Base-by-base conservation (phyloP, 2,888 invertebrate species). In the Aquatica leii region DNA sequence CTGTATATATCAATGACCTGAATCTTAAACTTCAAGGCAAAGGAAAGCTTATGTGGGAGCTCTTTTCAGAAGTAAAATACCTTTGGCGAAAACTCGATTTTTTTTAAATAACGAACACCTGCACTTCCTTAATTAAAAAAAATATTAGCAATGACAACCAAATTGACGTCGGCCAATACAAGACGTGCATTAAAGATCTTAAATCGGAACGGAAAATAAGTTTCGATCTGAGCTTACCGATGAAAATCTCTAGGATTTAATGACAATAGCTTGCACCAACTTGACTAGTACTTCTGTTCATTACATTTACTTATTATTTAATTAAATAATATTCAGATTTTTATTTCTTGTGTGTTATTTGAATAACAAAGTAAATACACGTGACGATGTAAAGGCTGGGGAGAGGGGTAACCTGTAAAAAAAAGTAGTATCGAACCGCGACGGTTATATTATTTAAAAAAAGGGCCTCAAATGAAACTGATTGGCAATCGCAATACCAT, bases 31-130 rank as follows among this genome's bases (percentile, higher is more conserved):
- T 51, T 31, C 34, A 51, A 51, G 34, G 31, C 21, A 51, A 51
- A 34, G 5, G 17, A 51, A 51, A 51, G 34, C 51, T 51, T 51
- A 15, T 51, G n/a, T 51, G 31, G 35, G 35, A 51, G 21, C 51
- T 51, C 24, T 6, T 51, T 1, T 34, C 49, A 49, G 49, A 20
- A 49, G 21, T 49, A 12, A 12, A 20, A 49, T 15, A 20, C 8
- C 4, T 49, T 51, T 51, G 4, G 24, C 51, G 31, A 34, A 51
- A 51, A 51, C 37, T 12, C 5, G 37, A 37, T 37, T 12, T 37
- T 37, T 37, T 6, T 37, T 37, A 17, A 24, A 34, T 51, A 51
- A 51, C 12, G n/a, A 51, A 51, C 12, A 34, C 15, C 31, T 51
- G 34, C 34, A 51, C 51, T 51, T 51, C 14, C 34, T 12, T 31